These are phyloP conservation scores for Zapornia atra DNA, from an alignment of 2,113 vertebrate species.

Conservation along the genomic window DNA sequence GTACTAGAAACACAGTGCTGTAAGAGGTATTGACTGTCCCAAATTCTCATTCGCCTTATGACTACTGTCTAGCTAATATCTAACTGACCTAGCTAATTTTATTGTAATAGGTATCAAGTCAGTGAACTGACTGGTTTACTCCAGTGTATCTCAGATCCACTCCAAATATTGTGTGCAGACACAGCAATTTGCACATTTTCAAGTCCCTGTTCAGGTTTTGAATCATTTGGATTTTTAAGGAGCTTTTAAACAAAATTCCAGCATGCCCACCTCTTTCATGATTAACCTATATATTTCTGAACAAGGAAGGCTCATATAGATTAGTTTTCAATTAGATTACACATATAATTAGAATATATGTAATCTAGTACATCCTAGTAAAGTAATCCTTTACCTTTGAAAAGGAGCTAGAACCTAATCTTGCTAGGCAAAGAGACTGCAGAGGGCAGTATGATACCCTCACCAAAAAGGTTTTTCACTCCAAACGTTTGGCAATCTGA, in stretches of 20 bases:
- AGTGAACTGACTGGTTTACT: neutral
- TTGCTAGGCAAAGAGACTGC: neutral
- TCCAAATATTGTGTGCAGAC: neutral
- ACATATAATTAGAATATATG: neutral
- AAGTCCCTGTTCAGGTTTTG: neutral
- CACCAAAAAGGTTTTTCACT: neutral
- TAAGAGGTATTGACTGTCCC: neutral
- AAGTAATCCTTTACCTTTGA: neutral
- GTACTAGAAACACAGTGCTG: neutral
- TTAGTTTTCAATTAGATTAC: neutral
- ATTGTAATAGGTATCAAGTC: neutral
- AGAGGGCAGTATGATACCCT: conserved; percentile 55
- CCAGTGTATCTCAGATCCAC: neutral
- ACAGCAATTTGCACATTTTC: neutral
- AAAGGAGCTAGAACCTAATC: neutral
- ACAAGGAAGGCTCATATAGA: neutral
- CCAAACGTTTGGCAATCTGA: conserved; percentile 33
- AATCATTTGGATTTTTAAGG: neutral
- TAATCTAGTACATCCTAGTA: neutral
- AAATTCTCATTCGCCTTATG: neutral
- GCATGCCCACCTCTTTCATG: neutral
- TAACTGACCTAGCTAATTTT: neutral
- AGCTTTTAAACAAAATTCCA: neutral
- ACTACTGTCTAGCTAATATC: neutral
- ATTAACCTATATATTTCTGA: neutral